Base-by-base conservation (phyloP, 2,888 invertebrate genomes). In the Bugulina stolonifera region DNA sequence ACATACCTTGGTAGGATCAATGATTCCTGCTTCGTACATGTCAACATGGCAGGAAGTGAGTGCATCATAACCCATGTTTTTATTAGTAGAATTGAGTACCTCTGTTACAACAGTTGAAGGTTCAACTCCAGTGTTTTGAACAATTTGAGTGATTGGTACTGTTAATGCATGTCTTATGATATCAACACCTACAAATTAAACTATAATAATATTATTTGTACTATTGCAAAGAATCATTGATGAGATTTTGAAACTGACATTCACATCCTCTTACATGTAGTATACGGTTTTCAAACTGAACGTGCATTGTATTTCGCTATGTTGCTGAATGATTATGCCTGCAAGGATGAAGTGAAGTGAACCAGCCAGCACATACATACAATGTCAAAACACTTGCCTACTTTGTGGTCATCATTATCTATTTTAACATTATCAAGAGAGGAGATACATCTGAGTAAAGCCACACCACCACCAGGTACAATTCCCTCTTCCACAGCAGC, bases 1-100 rank as follows among this genome's bases (percentile, higher is more conserved):
- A n/a, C n/a, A n/a, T n/a, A 92, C 92, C 88, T 99, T 96, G n/a
- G 96, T 95, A 54, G 96, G 96, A 85, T 96, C 96, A 83, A 97
- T 93, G 81, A 96, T 96, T 75, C 96, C 96, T 82, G 90, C 90
- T 80, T 93, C 92, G 80, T 95, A 92, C 89, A 97, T 91, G 83
- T 96, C 92, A 10, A 93, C 93, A 84, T 91, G 95, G 84, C 92
- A 91, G 81, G 91, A 90, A 79, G 91, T 93, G 74, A 93, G 84
- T 0, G 95, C 96, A 86, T 96, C 94, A 84, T 95, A 96, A 73
- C 95, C 95, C 64, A 77, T 75, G 75, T 90, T 87, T 75, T 91
- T 91, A 35, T 35, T 69, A n/a, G 76, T 69, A n/a, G 74, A 75
- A 43, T 76, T 74, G 79, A 93, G 90, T 0, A 99, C 92, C 86